Conservation (phyloP, 2,113 vertebrate species). For the Plestiodon gilberti region DNA sequence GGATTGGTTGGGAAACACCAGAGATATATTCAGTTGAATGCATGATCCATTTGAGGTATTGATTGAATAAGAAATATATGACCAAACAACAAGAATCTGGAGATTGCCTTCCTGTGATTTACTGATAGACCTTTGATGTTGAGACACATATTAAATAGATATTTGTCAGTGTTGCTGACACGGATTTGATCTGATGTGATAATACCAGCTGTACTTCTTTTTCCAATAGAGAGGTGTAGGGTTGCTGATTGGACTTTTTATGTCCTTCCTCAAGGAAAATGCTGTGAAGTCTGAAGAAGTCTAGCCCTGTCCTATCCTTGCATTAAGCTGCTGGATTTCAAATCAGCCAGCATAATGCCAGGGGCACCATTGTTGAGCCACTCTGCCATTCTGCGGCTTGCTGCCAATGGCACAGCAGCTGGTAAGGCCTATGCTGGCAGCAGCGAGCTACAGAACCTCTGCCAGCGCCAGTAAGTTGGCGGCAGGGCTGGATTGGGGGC, state of each 20-base stretch:
- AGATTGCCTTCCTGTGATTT: slow-evolving; percentile 32
- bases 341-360: too few relatives aligned
- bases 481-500: too few relatives aligned
- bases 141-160: slow-evolving; percentile 36
- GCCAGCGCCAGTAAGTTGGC: too few relatives aligned
- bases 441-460: too few relatives aligned
- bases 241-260: slow-evolving; percentile 30
- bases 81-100: slow-evolving; percentile 8
- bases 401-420: too few relatives aligned
- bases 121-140: background rate
- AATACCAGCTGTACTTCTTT: slow-evolving; percentile 2
- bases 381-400: too few relatives aligned
- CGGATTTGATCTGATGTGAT: slow-evolving; percentile 36
- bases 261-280: slow-evolving; percentile 45
- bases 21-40: background rate
- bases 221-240: background rate
- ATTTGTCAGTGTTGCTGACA: background rate
- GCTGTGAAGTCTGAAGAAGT: slow-evolving; percentile 33
- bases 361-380: too few relatives aligned
- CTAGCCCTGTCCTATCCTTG: too few relatives aligned
- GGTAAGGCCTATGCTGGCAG: too few relatives aligned
- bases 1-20: background rate
- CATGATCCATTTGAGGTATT: slow-evolving; percentile 21
- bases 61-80: slow-evolving; percentile 13
- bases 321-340: too few relatives aligned